phyloP scores from a whole-genome alignment of 2,888 invertebrate species.

The Portevinia maculata region DNA sequence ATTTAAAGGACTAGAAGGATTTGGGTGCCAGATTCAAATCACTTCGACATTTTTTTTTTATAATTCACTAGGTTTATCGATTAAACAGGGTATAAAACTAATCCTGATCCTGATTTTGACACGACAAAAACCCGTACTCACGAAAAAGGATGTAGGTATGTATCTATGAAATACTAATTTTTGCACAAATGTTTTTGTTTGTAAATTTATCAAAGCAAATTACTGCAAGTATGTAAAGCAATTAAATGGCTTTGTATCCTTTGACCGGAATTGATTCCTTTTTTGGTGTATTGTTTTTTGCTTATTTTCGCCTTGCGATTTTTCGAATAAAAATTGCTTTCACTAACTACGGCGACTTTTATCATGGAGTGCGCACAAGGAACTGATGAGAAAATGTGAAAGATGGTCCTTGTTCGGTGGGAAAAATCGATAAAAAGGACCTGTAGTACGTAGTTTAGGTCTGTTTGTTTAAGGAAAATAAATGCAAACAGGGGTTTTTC shows the following conservation, averaged over 20 bases:
- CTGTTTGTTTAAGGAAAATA: constrained; percentile 59
- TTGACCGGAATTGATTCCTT: constrained; percentile 1
- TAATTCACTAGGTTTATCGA: constrained; percentile 44
- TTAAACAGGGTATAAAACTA: constrained; percentile 47
- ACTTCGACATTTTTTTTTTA: constrained; percentile 21
- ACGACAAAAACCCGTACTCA: constrained; percentile 29
- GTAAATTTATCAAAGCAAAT: constrained; percentile 2
- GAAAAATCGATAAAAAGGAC: constrained; percentile 79
- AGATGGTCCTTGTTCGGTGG: constrained; percentile 40
- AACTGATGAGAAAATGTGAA: constrained; percentile 51
- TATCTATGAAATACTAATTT: constrained; percentile 51
- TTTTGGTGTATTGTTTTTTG: constrained; percentile 11
- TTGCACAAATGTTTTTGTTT: constrained; percentile 10
- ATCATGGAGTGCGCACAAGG: constrained; percentile 65
- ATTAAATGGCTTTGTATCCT: constrained; percentile 1
- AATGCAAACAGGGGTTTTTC: no score
- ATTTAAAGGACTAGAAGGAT: constrained; percentile 5
- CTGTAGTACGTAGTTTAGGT: constrained; percentile 75
- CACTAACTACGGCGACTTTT: constrained; percentile 67
- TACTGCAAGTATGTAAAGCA: not conserved
- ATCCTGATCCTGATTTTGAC: constrained; percentile 19
- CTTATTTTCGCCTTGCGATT: constrained; percentile 19
- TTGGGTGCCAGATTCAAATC: constrained; percentile 15
- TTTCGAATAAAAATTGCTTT: constrained; percentile 33
- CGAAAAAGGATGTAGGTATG: constrained; percentile 43